Conservation (phyloP, 2,797 vertebrate species). For the Trematomus bernacchii region DNA sequence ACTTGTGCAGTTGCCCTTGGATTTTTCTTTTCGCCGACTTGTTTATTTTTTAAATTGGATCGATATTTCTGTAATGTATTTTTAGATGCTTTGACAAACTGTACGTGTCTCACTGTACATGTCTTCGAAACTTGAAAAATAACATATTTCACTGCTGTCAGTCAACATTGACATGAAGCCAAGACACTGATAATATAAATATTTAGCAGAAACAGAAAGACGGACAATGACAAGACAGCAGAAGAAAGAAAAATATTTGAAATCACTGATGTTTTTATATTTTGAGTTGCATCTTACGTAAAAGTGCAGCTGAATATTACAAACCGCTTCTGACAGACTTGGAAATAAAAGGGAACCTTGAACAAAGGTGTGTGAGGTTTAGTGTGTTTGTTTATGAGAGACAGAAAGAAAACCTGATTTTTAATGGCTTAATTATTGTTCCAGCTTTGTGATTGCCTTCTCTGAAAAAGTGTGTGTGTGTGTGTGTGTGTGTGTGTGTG, state of each 20-base stretch:
- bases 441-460: conserved; percentile 48
- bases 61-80: neutral
- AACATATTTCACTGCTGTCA: neutral
- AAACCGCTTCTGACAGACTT: neutral
- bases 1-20: neutral
- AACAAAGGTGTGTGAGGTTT: conserved; percentile 10
- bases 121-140: neutral
- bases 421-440: conserved; percentile 61
- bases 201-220: too few relatives aligned
- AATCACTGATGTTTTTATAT: conserved; percentile 3
- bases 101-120: neutral
- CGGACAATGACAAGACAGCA: neutral
- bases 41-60: neutral
- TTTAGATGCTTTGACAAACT: neutral
- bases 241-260: neutral
- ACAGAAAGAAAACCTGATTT: conserved; percentile 41
- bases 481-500: conserved; percentile 26
- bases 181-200: neutral
- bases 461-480: conserved; percentile 28
- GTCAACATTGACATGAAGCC: neutral
- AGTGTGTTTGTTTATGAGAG: neutral
- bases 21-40: neutral
- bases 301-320: conserved; percentile 2
- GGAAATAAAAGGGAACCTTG: neutral
- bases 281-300: neutral